phyloP scores from a whole-genome alignment of 2,797 vertebrate genomes.

The Clarias laeviceps region DNA sequence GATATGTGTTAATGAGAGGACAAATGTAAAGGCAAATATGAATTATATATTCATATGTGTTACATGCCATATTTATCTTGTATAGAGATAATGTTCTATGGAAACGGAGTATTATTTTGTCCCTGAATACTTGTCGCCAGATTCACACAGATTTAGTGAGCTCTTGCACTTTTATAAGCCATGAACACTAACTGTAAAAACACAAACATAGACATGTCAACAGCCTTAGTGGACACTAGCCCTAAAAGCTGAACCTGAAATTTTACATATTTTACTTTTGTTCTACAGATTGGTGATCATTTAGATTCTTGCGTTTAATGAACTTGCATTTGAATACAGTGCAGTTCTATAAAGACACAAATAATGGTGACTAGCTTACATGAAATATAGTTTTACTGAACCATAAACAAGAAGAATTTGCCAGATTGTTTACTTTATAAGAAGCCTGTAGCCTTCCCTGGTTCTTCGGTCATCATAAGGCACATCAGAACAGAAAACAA shows the following conservation, averaged over 20 bases:
- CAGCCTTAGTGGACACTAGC: slow-evolving; percentile 35
- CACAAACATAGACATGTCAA: slow-evolving; percentile 38
- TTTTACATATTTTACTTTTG: neutral
- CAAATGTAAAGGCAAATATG: slow-evolving; percentile 79
- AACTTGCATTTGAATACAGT: neutral
- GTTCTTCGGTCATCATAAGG: slow-evolving; percentile 1
- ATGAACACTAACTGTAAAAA: slow-evolving; percentile 63
- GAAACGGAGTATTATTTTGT: slow-evolving; percentile 76
- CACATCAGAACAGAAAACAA: slow-evolving; percentile 2
- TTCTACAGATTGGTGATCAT: slow-evolving; percentile 12
- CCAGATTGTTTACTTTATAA: slow-evolving; percentile 16
- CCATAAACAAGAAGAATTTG: neutral
- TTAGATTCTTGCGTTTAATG: neutral
- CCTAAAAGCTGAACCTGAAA: slow-evolving; percentile 28
- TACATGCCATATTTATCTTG: slow-evolving; percentile 76
- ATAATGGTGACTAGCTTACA: slow-evolving; percentile 21
- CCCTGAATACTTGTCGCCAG: slow-evolving; percentile 71
- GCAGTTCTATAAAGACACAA: neutral
- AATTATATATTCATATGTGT: slow-evolving; percentile 79
- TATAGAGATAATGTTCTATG: slow-evolving; percentile 75
- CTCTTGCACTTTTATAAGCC: slow-evolving; percentile 70
- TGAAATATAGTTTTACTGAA: slow-evolving; percentile 3
- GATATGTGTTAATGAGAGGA: slow-evolving; percentile 74
- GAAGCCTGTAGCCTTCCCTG: neutral
- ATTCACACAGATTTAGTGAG: slow-evolving; percentile 61